Percentiles rank a stretch among this genome's conserved stretches.
These are phyloP conservation scores for Pararge aegeria DNA, from an alignment of 1,140 invertebrate genomes.

Conservation along the genomic window DNA sequence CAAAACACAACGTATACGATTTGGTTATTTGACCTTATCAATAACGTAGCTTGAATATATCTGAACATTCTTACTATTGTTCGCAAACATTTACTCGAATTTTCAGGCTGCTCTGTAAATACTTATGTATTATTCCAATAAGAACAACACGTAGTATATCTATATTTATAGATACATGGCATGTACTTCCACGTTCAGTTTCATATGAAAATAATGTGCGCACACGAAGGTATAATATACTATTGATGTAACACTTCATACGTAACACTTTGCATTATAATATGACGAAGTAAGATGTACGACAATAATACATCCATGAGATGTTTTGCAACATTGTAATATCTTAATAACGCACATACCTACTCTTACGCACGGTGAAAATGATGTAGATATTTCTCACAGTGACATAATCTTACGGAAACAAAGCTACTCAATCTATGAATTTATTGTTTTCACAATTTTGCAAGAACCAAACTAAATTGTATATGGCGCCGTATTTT, in stretches of 20 bases:
- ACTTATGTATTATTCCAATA: too few relatives aligned
- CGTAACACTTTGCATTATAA: constrained; percentile 22
- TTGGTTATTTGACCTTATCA: too few relatives aligned
- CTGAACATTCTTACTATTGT: too few relatives aligned
- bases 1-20: too few relatives aligned
- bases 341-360: constrained; percentile 5
- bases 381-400: not conserved
- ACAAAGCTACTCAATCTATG: not conserved
- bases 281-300: not conserved
- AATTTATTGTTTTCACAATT: too few relatives aligned
- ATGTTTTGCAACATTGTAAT: constrained; percentile 3
- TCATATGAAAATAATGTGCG: not conserved
- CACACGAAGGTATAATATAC: constrained; percentile 33
- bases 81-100: too few relatives aligned
- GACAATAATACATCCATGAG: not conserved
- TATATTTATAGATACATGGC: too few relatives aligned
- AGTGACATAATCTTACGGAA: not conserved
- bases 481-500: too few relatives aligned
- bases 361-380: not conserved
- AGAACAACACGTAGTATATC: too few relatives aligned
- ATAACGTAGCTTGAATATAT: too few relatives aligned
- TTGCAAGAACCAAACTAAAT: too few relatives aligned
- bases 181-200: not conserved
- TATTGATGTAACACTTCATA: constrained; percentile 39
- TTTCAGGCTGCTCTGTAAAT: too few relatives aligned